These are phyloP conservation scores for Trigoniulus corallinus DNA, from an alignment of 1,140 invertebrate species.

Conservation along the genomic window DNA sequence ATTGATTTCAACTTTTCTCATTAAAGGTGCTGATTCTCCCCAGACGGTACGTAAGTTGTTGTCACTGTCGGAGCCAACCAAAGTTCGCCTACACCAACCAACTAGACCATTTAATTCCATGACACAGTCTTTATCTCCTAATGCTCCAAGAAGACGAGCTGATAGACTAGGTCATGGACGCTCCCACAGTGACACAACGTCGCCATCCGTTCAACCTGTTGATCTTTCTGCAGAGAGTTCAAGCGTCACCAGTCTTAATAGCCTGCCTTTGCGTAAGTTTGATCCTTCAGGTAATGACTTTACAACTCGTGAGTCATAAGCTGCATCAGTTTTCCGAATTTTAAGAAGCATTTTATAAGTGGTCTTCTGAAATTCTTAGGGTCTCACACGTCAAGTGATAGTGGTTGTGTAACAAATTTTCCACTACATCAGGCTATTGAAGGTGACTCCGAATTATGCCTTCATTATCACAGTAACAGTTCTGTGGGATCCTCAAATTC, in stretches of 20 bases:
- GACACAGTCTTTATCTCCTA: slow-evolving; percentile 32
- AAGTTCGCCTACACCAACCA: slow-evolving; percentile 70
- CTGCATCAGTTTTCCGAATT: background rate
- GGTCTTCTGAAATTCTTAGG: slow-evolving; percentile 26
- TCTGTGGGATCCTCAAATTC: slow-evolving; percentile 30
- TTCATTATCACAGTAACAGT: slow-evolving; percentile 48
- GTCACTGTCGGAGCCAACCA: slow-evolving; percentile 58
- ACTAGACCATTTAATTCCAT: slow-evolving; percentile 36
- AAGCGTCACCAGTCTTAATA: slow-evolving; percentile 80
- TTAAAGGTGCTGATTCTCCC: slow-evolving; percentile 70
- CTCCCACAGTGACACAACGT: slow-evolving; percentile 75
- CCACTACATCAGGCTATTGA: slow-evolving; percentile 21
- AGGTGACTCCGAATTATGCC: slow-evolving; percentile 59
- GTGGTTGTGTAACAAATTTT: slow-evolving; percentile 15
- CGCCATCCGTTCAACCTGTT: slow-evolving; percentile 50
- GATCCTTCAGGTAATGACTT: slow-evolving; percentile 66
- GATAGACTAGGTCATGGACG: slow-evolving; percentile 52
- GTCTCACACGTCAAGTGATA: slow-evolving; percentile 58
- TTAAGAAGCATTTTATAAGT: background rate
- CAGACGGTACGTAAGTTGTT: slow-evolving; percentile 87
- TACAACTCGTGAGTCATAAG: slow-evolving; percentile 20
- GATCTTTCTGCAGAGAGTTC: slow-evolving; percentile 86
- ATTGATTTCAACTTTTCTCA: slow-evolving; percentile 10
- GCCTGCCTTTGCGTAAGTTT: slow-evolving; percentile 71
- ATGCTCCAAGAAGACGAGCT: slow-evolving; percentile 26